These are phyloP conservation scores for Herminia tarsipennalis DNA, from an alignment of 2,888 invertebrate genomes.

Conservation along the genomic window DNA sequence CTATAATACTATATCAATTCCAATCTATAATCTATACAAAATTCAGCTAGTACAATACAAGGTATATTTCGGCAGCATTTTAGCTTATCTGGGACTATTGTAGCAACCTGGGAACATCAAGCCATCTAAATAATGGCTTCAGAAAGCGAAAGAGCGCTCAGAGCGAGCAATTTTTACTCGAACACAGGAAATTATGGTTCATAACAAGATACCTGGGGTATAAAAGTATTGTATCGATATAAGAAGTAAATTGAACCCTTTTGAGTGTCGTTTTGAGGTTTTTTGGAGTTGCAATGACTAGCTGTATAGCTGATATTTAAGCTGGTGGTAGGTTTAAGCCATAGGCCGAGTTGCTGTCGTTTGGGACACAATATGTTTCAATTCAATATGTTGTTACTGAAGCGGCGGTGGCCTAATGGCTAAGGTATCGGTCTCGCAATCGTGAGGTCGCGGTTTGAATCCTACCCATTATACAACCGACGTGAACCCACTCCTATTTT, in stretches of 20 bases:
- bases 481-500: no score
- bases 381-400: no score
- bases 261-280: not conserved
- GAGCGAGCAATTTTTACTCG: slow-evolving; percentile 31
- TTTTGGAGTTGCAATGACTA: no score
- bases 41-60: not conserved
- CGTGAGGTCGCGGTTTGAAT: no score
- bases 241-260: not conserved
- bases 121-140: slow-evolving; percentile 31
- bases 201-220: slow-evolving; percentile 16
- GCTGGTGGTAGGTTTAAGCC: no score
- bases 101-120: slow-evolving; percentile 13
- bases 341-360: no score
- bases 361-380: no score
- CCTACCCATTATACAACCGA: no score
- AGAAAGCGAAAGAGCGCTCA: slow-evolving; percentile 8
- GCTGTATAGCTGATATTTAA: no score
- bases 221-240: slow-evolving; percentile 11
- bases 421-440: no score
- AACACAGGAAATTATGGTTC: slow-evolving; percentile 36
- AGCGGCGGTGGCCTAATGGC: no score
- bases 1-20: no score
- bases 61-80: slow-evolving; percentile 15
- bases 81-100: slow-evolving; percentile 29
- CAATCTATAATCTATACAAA: slow-evolving; percentile 9